Conservation (phyloP, 2,797 vertebrate species). For the Pempheris klunzingeri region DNA sequence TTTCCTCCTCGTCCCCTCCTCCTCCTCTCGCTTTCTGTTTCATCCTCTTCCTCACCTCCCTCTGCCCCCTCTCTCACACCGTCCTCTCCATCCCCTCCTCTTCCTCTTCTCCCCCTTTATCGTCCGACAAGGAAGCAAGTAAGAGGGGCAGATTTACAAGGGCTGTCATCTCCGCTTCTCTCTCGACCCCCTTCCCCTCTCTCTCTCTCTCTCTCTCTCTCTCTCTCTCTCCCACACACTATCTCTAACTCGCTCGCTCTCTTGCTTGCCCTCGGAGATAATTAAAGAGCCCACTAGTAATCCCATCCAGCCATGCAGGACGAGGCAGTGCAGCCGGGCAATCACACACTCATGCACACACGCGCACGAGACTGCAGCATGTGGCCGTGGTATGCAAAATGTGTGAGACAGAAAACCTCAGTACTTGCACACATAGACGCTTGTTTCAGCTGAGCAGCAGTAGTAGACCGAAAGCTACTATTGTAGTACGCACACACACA, state of each 20-base stretch:
- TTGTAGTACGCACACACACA: conserved; percentile 20
- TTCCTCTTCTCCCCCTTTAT: conserved; percentile 19
- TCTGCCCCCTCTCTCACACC: neutral
- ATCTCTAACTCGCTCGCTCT: conserved; percentile 29
- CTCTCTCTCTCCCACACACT: conserved; percentile 12
- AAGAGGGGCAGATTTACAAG: conserved; percentile 64
- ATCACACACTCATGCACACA: conserved; percentile 25
- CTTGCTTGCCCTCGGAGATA: conserved; percentile 50
- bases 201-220: conserved; percentile 18
- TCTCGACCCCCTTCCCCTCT: conserved; percentile 18
- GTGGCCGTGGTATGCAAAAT: conserved; percentile 1
- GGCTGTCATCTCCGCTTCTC: conserved; percentile 60
- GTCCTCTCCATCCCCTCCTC: conserved; percentile 1
- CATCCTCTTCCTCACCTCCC: neutral
- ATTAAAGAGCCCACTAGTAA: conserved; percentile 70
- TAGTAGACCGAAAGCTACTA: conserved; percentile 18
- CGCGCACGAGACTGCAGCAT: conserved; percentile 41
- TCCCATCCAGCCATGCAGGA: conserved; percentile 62
- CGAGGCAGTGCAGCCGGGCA: conserved; percentile 36
- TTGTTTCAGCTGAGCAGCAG: conserved; percentile 25
- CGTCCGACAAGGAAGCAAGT: conserved; percentile 40
- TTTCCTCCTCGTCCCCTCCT: neutral
- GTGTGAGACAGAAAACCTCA: conserved; percentile 23
- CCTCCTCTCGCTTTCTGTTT: neutral
- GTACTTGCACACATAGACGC: conserved; percentile 25